Percentiles rank a stretch among this genome's conserved stretches.
phyloP scores from a whole-genome alignment of 2,113 vertebrate genomes.

The Clarias batrachus region DNA sequence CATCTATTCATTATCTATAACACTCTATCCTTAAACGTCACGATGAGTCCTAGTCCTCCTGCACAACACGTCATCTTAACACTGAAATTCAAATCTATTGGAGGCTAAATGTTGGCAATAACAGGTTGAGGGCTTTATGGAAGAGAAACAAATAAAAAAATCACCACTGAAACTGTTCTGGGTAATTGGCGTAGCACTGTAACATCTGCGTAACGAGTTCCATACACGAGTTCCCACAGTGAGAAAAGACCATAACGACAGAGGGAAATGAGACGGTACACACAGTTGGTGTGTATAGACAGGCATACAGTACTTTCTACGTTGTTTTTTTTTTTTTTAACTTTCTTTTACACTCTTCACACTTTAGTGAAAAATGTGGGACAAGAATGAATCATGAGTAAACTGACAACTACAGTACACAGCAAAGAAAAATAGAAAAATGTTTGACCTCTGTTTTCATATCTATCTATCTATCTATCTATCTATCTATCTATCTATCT shows the following conservation, averaged over 20 bases:
- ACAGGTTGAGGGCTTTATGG: neutral
- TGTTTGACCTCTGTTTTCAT: too few relatives aligned
- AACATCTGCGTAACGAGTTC: slow-evolving; percentile 11
- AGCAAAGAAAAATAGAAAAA: too few relatives aligned
- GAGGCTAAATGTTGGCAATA: neutral
- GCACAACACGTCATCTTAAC: neutral
- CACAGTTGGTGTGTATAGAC: neutral
- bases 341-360: neutral
- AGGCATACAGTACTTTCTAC: neutral
- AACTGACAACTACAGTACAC: neutral
- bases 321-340: too few relatives aligned
- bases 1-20: neutral
- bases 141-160: neutral
- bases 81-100: neutral
- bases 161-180: neutral
- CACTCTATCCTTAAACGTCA: neutral
- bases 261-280: neutral
- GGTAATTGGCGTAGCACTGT: neutral
- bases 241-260: neutral
- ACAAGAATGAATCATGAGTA: neutral
- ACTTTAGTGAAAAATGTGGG: neutral
- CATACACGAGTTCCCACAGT: slow-evolving; percentile 12
- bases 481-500: too few relatives aligned
- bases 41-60: neutral
- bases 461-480: too few relatives aligned